phyloP scores from a whole-genome alignment of 2,888 invertebrate genomes.

The Allolobophora icterica region DNA sequence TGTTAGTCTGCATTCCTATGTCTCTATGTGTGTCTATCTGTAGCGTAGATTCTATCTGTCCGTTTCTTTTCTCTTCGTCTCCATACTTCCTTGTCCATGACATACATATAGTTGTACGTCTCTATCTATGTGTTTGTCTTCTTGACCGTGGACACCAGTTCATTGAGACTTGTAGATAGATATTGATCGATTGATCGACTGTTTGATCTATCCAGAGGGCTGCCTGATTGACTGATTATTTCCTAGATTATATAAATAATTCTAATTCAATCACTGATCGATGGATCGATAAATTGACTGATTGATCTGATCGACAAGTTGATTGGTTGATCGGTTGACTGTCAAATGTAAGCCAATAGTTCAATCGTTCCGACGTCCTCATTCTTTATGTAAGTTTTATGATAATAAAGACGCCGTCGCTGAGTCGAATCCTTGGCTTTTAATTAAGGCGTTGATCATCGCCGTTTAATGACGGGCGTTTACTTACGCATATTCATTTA shows the following conservation, averaged over 20 bases:
- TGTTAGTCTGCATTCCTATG: not conserved
- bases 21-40: not conserved
- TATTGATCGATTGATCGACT: not conserved
- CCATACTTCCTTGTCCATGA: not conserved
- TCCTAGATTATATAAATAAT: not conserved
- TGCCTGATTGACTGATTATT: not conserved
- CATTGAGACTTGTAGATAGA: not conserved
- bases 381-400: conserved; percentile 4
- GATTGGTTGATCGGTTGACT: not conserved
- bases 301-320: not conserved
- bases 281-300: not conserved
- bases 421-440: not conserved
- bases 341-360: not conserved
- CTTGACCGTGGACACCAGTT: not conserved
- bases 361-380: not conserved
- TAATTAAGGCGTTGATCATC: conserved; percentile 9
- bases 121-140: not conserved
- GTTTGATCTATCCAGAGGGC: too few species aligned
- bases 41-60: too few species aligned
- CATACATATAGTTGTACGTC: not conserved
- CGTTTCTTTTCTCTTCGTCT: not conserved
- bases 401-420: not conserved
- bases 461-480: not conserved
- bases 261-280: not conserved
- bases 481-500: not conserved